phyloP scores from a whole-genome alignment of 2,797 vertebrate genomes.

The Eospalax fontanierii region DNA sequence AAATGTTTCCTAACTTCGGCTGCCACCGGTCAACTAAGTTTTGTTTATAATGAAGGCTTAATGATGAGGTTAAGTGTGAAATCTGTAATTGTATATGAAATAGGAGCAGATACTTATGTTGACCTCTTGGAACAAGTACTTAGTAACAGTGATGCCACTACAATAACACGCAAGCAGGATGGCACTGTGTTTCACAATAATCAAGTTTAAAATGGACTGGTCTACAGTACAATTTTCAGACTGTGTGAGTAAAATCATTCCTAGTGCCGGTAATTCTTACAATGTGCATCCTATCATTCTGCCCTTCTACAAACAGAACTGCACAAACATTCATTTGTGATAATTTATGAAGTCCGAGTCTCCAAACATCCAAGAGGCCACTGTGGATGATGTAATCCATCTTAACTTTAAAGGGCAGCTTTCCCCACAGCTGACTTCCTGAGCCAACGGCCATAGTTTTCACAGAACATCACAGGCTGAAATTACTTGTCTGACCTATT shows the following conservation, averaged over 20 bases:
- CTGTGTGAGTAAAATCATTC: slow-evolving; percentile 52
- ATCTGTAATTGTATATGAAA: background rate
- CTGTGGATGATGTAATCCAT: slow-evolving; percentile 74
- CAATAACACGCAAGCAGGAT: background rate
- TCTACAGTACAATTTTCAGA: background rate
- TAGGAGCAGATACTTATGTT: slow-evolving; percentile 3
- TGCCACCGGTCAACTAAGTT: background rate
- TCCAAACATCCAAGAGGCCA: background rate
- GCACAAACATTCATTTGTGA: slow-evolving; percentile 71
- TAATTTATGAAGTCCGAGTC: slow-evolving; percentile 73
- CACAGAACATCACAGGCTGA: slow-evolving; percentile 66
- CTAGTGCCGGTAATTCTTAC: background rate
- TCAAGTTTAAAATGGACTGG: background rate
- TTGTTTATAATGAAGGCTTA: background rate
- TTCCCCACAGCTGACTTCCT: slow-evolving; percentile 9
- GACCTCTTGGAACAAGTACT: background rate
- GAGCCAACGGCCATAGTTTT: slow-evolving; percentile 61
- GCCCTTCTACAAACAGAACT: slow-evolving; percentile 26
- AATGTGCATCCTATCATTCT: slow-evolving; percentile 43
- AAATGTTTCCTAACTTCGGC: background rate
- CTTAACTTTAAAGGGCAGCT: slow-evolving; percentile 61
- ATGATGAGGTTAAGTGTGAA: background rate
- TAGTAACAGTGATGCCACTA: background rate
- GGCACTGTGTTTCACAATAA: background rate
- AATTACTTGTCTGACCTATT: slow-evolving; percentile 72